Conservation (phyloP, 2,797 vertebrate species). For the Iguana delicatissima region DNA sequence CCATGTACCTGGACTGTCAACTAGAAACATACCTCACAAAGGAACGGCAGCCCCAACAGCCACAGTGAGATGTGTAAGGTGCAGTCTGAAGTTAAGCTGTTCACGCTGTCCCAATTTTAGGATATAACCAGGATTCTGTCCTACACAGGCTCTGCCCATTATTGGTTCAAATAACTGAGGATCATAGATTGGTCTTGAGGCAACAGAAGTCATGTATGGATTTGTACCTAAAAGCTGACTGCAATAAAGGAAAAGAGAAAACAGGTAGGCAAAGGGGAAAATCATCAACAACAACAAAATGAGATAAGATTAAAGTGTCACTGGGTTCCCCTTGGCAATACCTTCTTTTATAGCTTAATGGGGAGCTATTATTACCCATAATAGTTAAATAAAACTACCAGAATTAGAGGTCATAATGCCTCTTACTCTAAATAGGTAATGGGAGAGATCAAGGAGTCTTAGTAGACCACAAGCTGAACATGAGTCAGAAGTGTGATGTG, state of each 20-base stretch:
- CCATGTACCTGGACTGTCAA: no score
- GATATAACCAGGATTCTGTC: not conserved
- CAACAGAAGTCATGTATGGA: not conserved
- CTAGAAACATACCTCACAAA: no score
- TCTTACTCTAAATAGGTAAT: not conserved
- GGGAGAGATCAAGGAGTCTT: not conserved
- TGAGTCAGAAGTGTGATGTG: no score
- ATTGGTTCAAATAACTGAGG: not conserved
- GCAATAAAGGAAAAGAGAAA: not conserved
- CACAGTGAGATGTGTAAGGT: no score
- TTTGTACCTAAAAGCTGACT: not conserved
- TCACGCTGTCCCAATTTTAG: not conserved
- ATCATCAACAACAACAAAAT: not conserved
- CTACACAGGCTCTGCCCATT: not conserved
- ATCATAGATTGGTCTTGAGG: not conserved
- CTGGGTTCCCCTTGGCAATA: not conserved
- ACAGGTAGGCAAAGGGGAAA: not conserved
- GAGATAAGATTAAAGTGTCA: not conserved
- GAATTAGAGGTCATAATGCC: not conserved
- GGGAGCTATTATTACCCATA: no score
- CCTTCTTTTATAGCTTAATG: not conserved
- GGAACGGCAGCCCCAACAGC: no score
- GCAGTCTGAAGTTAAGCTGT: no score
- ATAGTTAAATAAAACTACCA: not conserved
- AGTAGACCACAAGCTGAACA: no score